Percentiles rank a stretch among this genome's conserved stretches.
These are phyloP conservation scores for Patiria miniata DNA, from an alignment of 35 echinoderm and acorn worm genomes.

Conservation along the genomic window DNA sequence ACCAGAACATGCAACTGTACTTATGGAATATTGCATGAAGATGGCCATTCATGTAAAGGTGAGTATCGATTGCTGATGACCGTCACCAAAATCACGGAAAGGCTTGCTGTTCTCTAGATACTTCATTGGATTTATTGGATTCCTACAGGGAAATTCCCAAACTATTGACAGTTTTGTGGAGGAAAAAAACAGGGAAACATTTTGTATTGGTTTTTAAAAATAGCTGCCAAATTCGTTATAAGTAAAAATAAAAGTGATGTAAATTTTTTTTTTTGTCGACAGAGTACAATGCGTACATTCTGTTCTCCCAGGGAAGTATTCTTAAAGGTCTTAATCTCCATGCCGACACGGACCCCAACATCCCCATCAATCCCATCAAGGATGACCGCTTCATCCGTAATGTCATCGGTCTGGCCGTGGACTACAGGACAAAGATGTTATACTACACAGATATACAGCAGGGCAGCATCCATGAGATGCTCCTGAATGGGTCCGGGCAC, in stretches of 20 bases:
- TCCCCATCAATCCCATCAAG: constrained; percentile 42
- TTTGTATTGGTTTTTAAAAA: too few species aligned
- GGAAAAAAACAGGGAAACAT: too few species aligned
- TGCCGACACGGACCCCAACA: constrained; percentile 29
- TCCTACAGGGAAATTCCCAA: too few species aligned
- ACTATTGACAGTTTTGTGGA: too few species aligned
- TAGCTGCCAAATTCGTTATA: too few species aligned
- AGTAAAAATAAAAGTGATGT: too few species aligned
- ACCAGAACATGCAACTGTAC: constrained; percentile 64
- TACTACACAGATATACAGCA: constrained; percentile 93
- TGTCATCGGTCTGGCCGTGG: constrained; percentile 80
- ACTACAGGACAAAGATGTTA: constrained; percentile 36
- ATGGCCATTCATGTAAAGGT: constrained; percentile 70
- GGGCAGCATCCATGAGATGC: constrained; percentile 65
- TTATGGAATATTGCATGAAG: constrained; percentile 57
- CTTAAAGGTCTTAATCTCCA: constrained; percentile 61
- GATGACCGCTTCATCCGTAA: constrained; percentile 52
- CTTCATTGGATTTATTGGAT: too few species aligned
- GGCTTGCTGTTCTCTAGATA: background rate
- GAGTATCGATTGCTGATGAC: background rate
- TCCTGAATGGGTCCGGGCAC: constrained; percentile 40
- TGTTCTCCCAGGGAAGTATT: constrained; percentile 84
- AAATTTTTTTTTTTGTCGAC: constrained; percentile 1
- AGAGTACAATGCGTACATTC: constrained; percentile 82
- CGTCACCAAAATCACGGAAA: background rate